Percentiles rank a stretch among this genome's conserved stretches.
Conservation (phyloP, 2,797 vertebrate species). For the Eidolon dupreanum region DNA sequence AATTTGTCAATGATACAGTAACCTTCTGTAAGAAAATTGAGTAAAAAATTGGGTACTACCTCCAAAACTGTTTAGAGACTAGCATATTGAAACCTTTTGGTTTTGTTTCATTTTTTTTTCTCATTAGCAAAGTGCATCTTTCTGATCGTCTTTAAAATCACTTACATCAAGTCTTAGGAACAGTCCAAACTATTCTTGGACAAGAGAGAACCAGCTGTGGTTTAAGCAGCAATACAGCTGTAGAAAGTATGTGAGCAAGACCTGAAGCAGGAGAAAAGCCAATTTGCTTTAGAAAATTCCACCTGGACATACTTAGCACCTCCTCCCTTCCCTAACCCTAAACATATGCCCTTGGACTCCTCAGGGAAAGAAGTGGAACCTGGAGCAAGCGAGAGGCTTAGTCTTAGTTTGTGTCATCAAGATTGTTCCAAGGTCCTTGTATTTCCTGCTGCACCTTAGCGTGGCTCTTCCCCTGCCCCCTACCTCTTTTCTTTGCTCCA, state of each 20-base stretch:
- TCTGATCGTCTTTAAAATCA: constrained; percentile 49
- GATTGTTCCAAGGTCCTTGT: neutral
- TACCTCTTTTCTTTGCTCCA: neutral
- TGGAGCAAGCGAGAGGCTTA: neutral
- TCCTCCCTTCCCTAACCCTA: constrained; percentile 50
- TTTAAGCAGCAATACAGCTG: constrained; percentile 64
- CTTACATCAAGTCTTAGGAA: constrained; percentile 37
- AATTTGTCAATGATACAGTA: neutral
- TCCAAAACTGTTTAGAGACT: constrained; percentile 14
- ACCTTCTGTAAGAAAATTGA: neutral
- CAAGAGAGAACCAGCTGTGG: constrained; percentile 57
- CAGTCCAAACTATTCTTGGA: constrained; percentile 53
- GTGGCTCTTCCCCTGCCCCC: neutral
- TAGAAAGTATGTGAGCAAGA: constrained; percentile 53
- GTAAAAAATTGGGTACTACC: neutral
- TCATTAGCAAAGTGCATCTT: constrained; percentile 36
- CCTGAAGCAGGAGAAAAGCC: constrained; percentile 50
- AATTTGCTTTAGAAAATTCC: constrained; percentile 53
- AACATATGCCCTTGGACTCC: constrained; percentile 39
- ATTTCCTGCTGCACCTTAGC: neutral
- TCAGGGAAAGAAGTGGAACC: neutral
- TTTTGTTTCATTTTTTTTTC: neutral
- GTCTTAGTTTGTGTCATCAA: neutral
- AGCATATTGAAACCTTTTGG: neutral
- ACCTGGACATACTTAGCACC: constrained; percentile 74